These are phyloP conservation scores for Nasalis larvatus DNA, from an alignment of 2,113 vertebrate genomes.

Conservation along the genomic window DNA sequence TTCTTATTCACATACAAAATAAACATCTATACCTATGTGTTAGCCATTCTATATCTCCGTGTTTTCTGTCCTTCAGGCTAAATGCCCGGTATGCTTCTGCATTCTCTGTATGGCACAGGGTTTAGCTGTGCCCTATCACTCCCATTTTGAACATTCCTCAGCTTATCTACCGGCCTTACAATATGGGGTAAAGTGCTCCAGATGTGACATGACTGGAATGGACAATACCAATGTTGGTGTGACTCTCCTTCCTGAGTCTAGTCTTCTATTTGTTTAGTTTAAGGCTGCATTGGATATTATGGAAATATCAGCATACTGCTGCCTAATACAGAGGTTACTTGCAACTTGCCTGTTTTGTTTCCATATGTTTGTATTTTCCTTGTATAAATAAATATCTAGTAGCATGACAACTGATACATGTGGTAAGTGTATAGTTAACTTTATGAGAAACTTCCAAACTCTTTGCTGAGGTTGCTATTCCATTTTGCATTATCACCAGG, in stretches of 20 bases:
- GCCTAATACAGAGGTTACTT: background rate
- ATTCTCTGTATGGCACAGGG: background rate
- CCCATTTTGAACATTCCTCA: too few species aligned
- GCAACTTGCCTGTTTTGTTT: background rate
- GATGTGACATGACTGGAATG: background rate
- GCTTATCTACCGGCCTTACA: background rate
- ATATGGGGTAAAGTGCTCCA: fast-evolving
- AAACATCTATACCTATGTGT: fast-evolving
- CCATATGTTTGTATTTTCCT: background rate
- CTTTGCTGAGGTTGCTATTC: background rate
- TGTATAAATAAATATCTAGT: background rate
- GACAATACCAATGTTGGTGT: background rate
- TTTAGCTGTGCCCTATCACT: fast-evolving
- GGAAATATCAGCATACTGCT: too few species aligned
- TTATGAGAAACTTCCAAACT: background rate
- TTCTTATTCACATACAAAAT: background rate
- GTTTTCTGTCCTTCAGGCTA: background rate
- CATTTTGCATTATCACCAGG: background rate
- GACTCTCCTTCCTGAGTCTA: background rate
- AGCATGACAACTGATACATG: background rate
- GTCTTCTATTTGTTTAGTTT: background rate
- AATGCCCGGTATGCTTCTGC: background rate
- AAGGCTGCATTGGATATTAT: fast-evolving
- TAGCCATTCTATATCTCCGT: fast-evolving
- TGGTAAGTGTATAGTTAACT: background rate